phyloP scores from a whole-genome alignment of 2,113 vertebrate species.

The Trematomus loennbergii region DNA sequence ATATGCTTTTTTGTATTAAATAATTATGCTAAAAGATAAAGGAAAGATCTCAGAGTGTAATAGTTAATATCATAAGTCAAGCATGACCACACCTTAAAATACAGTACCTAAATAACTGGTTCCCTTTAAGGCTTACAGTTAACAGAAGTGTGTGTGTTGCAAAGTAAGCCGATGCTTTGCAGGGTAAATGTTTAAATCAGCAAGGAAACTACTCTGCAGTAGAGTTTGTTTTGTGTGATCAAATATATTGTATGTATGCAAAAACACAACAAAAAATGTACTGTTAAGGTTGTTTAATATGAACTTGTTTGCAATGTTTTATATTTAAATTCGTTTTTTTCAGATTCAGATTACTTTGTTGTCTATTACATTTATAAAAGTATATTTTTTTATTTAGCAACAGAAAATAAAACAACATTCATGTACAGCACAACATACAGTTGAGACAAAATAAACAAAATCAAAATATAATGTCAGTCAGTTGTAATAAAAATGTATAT shows the following conservation, averaged over 20 bases:
- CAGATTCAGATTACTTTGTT: no score
- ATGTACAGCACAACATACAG: no score
- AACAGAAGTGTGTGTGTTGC: neutral
- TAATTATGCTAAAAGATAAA: neutral
- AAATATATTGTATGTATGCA: neutral
- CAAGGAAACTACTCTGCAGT: neutral
- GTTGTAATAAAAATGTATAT: no score
- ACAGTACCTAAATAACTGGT: neutral
- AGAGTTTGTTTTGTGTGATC: neutral
- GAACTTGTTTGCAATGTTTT: neutral
- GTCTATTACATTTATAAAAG: no score
- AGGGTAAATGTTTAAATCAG: neutral
- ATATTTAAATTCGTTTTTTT: neutral
- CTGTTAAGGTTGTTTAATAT: neutral
- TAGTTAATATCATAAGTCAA: neutral
- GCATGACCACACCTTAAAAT: slow-evolving; percentile 23
- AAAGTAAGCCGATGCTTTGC: neutral
- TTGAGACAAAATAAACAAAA: no score
- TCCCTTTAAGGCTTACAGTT: neutral
- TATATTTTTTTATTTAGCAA: no score
- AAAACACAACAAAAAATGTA: neutral
- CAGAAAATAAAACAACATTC: no score
- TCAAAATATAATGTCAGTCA: no score
- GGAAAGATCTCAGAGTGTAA: neutral
- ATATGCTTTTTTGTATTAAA: neutral